Percentiles rank a stretch among this genome's conserved stretches.
Evolutionary conservation across 1,140 invertebrate genomes (phyloP).

Genomic region (Batillaria attramentaria): DNA sequence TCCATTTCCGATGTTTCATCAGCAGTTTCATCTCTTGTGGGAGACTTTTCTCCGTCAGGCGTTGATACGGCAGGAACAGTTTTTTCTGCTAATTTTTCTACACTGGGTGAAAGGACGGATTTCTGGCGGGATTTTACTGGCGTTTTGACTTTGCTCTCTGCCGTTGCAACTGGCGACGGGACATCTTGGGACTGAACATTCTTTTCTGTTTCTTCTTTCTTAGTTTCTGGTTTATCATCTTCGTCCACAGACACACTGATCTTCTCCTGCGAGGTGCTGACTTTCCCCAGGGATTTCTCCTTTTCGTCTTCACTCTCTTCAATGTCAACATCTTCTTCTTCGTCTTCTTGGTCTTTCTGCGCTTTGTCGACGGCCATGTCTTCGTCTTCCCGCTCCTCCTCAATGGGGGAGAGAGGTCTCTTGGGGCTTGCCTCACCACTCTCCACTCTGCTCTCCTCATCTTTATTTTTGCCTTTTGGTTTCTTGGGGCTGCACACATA

Average conservation of each 20-base stretch:
- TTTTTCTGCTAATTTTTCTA: not conserved
- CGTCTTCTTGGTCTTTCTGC: not conserved
- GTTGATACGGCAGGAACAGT: not conserved
- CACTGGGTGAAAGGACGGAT: conserved; percentile 15
- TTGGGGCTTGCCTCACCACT: conserved; percentile 17
- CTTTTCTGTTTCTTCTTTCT: too few relatives aligned
- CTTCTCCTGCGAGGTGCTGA: conserved; percentile 21
- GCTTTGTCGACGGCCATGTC: conserved; percentile 25
- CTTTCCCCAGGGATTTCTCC: conserved; percentile 1
- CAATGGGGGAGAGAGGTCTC: conserved; percentile 34
- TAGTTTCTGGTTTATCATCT: too few relatives aligned
- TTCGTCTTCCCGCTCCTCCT: conserved; percentile 28
- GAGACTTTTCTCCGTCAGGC: not conserved
- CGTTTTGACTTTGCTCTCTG: conserved; percentile 19
- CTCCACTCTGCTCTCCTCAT: too few relatives aligned
- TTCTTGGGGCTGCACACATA: too few relatives aligned
- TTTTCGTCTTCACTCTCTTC: conserved; percentile 18
- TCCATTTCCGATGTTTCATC: conserved; percentile 10
- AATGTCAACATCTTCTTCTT: conserved; percentile 19
- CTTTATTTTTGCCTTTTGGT: too few relatives aligned
- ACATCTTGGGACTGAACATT: not conserved
- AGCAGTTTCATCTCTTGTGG: not conserved
- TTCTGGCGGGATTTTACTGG: not conserved
- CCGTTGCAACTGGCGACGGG: not conserved
- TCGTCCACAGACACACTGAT: too few relatives aligned